Conservation (phyloP, 2,888 invertebrate species). For the Cyclophora punctaria region DNA sequence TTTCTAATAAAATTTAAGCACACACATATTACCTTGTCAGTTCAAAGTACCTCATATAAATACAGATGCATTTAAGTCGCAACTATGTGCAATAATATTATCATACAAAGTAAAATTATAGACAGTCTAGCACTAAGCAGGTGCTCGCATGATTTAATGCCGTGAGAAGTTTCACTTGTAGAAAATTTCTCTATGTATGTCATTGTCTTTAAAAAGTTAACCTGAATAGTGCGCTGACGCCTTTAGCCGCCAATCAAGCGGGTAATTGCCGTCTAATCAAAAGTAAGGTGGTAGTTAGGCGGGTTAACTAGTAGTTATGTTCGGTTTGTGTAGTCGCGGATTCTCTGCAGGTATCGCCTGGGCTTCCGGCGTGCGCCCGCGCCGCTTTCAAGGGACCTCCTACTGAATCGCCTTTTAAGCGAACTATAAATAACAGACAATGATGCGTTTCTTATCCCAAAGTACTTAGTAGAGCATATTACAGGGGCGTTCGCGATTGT, state of each 20-base stretch:
- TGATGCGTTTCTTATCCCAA: slow-evolving; percentile 15
- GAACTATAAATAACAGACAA: slow-evolving; percentile 24
- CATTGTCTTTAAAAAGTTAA: slow-evolving; percentile 23
- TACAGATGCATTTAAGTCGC: too few relatives aligned
- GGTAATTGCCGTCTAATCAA: slow-evolving; percentile 45
- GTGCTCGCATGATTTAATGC: background rate
- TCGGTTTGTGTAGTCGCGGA: slow-evolving; percentile 27
- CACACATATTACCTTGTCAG: too few relatives aligned
- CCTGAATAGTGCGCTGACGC: slow-evolving; percentile 34
- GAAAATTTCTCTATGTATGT: slow-evolving; percentile 15
- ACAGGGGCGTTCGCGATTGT: too few relatives aligned
- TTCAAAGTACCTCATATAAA: too few relatives aligned
- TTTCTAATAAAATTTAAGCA: too few relatives aligned
- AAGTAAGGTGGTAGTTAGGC: slow-evolving; percentile 37
- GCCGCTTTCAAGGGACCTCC: slow-evolving; percentile 37
- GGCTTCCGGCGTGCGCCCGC: slow-evolving; percentile 36
- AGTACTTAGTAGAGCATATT: too few relatives aligned
- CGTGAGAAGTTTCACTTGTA: background rate
- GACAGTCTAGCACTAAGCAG: too few relatives aligned
- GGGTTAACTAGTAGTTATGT: slow-evolving; percentile 31
- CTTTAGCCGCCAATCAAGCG: slow-evolving; percentile 35
- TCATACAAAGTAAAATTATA: too few relatives aligned
- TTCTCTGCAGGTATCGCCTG: slow-evolving; percentile 30
- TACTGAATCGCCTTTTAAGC: slow-evolving; percentile 33
- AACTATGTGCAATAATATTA: too few relatives aligned